Percentiles rank a stretch among this genome's conserved stretches.
Evolutionary conservation across 2,113 vertebrate genomes (phyloP).

Genomic region (Ictalurus furcatus): DNA sequence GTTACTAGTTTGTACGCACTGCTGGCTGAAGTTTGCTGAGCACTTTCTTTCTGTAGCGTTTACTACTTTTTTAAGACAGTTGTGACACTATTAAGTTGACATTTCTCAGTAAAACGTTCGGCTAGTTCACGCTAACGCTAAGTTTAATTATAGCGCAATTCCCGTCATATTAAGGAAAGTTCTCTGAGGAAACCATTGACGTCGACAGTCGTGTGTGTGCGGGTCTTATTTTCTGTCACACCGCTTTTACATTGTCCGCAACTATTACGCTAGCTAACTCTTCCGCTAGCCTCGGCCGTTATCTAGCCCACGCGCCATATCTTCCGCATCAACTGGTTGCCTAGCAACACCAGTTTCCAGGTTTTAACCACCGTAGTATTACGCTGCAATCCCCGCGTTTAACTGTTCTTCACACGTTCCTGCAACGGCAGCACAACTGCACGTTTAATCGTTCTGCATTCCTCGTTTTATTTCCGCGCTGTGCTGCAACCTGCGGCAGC

Average conservation of each 20-base stretch:
- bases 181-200: background rate
- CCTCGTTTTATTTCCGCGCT: constrained; percentile 21
- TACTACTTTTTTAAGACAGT: background rate
- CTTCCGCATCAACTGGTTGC: too few species aligned
- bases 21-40: background rate
- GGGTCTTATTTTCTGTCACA: background rate
- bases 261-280: background rate
- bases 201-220: background rate
- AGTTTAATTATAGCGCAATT: too few species aligned
- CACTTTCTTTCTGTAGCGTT: background rate
- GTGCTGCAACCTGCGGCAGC: constrained; percentile 32
- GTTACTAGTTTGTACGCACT: background rate
- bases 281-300: background rate
- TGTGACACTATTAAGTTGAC: background rate
- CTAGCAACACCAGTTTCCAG: background rate
- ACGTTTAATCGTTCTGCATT: constrained; percentile 26
- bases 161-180: background rate
- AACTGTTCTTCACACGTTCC: background rate
- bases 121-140: too few species aligned
- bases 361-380: background rate
- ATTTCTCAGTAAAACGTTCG: background rate
- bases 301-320: background rate
- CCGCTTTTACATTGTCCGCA: background rate
- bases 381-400: background rate
- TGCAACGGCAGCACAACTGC: constrained; percentile 24